Conservation (phyloP, 2,888 invertebrate genomes). For the Electrophaes corylata region DNA sequence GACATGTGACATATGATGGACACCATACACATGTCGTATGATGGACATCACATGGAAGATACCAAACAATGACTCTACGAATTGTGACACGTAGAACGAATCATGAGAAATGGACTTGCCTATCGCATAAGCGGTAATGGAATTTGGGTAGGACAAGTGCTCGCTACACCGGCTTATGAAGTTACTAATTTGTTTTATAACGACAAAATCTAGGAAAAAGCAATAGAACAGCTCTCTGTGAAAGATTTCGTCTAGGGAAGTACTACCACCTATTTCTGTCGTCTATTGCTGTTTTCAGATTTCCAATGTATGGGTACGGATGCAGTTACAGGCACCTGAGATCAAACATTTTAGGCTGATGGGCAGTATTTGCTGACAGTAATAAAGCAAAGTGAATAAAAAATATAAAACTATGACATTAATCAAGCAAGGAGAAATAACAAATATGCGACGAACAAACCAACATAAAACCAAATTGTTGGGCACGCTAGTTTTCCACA, state of each 20-base stretch:
- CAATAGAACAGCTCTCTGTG: no score
- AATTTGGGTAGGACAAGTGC: constrained; percentile 30
- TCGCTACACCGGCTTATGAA: neutral
- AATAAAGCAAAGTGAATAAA: no score
- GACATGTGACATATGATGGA: constrained; percentile 57
- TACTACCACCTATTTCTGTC: no score
- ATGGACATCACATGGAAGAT: constrained; percentile 46
- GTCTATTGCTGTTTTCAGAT: no score
- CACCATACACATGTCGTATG: constrained; percentile 65
- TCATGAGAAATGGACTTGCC: constrained; percentile 28
- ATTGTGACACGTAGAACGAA: constrained; percentile 45
- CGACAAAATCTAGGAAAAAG: no score
- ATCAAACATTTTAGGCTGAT: no score
- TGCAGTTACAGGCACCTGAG: no score
- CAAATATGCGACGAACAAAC: neutral
- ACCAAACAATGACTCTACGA: constrained; percentile 57
- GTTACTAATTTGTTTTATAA: no score
- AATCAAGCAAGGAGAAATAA: neutral
- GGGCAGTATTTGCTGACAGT: no score
- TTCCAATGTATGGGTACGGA: no score
- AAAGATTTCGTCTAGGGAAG: no score
- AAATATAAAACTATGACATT: no score
- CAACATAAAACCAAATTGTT: neutral
- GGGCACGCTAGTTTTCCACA: neutral
- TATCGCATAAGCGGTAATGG: constrained; percentile 28